Percentiles rank a stretch among this genome's conserved stretches.
Conservation (phyloP, 2,113 vertebrate genomes). For the Sylvia atricapilla region DNA sequence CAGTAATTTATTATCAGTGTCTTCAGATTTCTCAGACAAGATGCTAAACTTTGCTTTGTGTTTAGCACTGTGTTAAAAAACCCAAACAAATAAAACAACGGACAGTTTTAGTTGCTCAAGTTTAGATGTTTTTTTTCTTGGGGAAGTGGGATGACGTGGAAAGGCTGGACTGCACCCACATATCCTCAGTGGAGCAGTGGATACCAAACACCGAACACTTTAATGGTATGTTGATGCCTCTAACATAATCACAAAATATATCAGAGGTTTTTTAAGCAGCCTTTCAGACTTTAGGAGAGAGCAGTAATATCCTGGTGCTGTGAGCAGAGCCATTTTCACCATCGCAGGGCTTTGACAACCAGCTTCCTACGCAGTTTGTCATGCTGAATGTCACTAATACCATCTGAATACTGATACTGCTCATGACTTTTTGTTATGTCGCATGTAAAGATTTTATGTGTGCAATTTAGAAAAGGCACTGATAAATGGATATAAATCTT, state of each 20-base stretch:
- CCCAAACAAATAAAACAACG: background rate
- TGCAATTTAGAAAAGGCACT: conserved; percentile 40
- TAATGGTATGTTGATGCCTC: background rate
- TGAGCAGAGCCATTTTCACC: conserved; percentile 64
- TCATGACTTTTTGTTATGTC: conserved; percentile 37
- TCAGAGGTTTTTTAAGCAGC: conserved; percentile 2
- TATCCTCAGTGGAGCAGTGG: background rate
- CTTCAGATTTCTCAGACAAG: background rate
- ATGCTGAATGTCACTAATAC: conserved; percentile 30
- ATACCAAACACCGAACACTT: conserved; percentile 11
- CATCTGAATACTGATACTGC: conserved; percentile 58
- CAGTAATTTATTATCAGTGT: background rate
- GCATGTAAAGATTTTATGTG: conserved; percentile 50
- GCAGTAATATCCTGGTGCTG: conserved; percentile 47
- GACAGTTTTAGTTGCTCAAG: background rate
- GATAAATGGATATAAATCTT: conserved; percentile 46
- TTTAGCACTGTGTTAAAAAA: background rate
- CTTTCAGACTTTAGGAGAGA: conserved; percentile 40
- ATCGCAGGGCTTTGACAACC: conserved; percentile 56
- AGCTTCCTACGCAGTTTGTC: conserved; percentile 61
- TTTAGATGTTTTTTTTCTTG: background rate
- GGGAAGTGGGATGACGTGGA: background rate
- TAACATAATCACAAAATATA: conserved; percentile 49
- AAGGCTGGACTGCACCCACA: background rate
- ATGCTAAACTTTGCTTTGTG: background rate